A percentile compares a stretch with the other conserved stretches of the same genome.
These are phyloP conservation scores for Megalonaias nervosa DNA, from an alignment of 1,140 invertebrate genomes.

Conservation along the genomic window DNA sequence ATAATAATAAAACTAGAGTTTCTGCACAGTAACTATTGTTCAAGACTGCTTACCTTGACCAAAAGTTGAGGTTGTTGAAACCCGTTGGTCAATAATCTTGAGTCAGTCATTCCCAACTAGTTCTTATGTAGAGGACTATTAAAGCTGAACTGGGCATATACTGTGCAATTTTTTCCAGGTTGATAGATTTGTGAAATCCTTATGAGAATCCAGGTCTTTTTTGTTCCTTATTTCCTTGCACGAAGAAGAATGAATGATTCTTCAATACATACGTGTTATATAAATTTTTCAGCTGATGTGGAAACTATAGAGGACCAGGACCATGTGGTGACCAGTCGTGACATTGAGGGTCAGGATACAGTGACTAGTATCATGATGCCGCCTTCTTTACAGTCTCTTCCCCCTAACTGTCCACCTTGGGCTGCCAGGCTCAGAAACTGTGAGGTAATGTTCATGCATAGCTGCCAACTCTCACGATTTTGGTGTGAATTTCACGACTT, in stretches of 20 bases:
- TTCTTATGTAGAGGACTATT: no score
- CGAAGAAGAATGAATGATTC: not conserved
- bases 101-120: no score
- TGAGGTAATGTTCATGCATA: slow-evolving; percentile 58
- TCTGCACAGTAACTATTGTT: no score
- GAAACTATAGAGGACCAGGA: slow-evolving; percentile 24
- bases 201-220: not conserved
- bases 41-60: no score
- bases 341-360: not conserved
- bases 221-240: not conserved
- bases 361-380: slow-evolving; percentile 52
- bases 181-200: not conserved
- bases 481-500: no score
- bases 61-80: no score
- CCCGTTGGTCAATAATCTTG: no score
- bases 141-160: no score
- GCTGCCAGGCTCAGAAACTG: slow-evolving; percentile 63
- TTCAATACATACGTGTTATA: not conserved
- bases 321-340: slow-evolving; percentile 3
- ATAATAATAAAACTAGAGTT: no score
- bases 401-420: slow-evolving; percentile 63
- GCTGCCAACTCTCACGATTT: no score
- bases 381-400: slow-evolving; percentile 44
- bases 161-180: not conserved
- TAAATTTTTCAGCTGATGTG: not conserved